phyloP scores from a whole-genome alignment of 2,888 invertebrate species.

The Allophyes oxyacanthae region DNA sequence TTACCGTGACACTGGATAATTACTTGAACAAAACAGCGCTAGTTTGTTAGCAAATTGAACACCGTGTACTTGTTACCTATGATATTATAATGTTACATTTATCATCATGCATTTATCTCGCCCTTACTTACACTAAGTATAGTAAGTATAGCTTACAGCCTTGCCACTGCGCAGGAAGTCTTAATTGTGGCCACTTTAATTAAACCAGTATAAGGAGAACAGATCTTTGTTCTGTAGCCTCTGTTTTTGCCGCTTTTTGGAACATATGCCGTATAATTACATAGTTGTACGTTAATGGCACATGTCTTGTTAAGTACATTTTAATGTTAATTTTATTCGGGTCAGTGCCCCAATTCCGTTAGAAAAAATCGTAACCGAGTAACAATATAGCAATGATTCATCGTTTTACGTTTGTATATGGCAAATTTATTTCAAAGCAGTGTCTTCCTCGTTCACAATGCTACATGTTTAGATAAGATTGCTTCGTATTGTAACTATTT shows the following conservation, averaged over 20 bases:
- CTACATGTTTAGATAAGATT: slow-evolving; percentile 23
- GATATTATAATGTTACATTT: too few relatives aligned
- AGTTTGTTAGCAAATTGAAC: slow-evolving; percentile 35
- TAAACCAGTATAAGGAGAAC: slow-evolving; percentile 69
- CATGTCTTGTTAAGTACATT: slow-evolving; percentile 32
- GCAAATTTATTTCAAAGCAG: slow-evolving; percentile 9
- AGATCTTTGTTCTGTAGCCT: slow-evolving; percentile 59
- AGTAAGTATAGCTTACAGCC: slow-evolving; percentile 51
- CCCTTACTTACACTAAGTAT: slow-evolving; percentile 42
- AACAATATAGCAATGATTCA: slow-evolving; percentile 48
- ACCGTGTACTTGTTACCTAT: slow-evolving; percentile 19
- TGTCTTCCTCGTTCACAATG: slow-evolving; percentile 28
- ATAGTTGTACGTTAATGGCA: slow-evolving; percentile 27
- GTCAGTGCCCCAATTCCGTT: slow-evolving; percentile 58
- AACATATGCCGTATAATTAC: slow-evolving; percentile 33
- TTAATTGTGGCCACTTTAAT: slow-evolving; percentile 74
- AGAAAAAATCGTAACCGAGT: slow-evolving; percentile 39
- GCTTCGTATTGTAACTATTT: slow-evolving; percentile 13
- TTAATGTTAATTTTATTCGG: slow-evolving; percentile 52
- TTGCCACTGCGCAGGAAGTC: slow-evolving; percentile 73
- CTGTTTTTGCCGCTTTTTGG: slow-evolving; percentile 39
- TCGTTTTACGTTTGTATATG: slow-evolving; percentile 29
- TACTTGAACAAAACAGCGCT: slow-evolving; percentile 7
- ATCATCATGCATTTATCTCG: slow-evolving; percentile 42
- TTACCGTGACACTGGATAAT: slow-evolving; percentile 29